Evolutionary conservation across 2,797 vertebrate species (phyloP).

Genomic region (Cygnus olor): DNA sequence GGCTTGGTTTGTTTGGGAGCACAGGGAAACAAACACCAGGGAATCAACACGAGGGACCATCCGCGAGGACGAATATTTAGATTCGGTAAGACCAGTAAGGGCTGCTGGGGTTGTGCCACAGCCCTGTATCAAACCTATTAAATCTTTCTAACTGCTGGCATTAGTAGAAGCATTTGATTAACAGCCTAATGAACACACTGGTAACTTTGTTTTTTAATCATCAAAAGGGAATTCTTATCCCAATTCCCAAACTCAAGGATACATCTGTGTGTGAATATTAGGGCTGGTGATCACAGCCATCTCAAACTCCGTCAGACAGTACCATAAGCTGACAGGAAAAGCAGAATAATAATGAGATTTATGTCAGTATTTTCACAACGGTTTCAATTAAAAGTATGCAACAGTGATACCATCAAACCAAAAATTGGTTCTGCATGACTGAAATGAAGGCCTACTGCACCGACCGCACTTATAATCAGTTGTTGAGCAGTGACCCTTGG

Average conservation of each 20-base stretch:
- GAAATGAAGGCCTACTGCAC: conserved; percentile 45
- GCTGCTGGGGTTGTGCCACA: neutral
- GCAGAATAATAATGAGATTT: conserved; percentile 68
- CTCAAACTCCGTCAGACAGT: conserved; percentile 50
- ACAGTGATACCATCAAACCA: conserved; percentile 69
- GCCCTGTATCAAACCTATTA: conserved; percentile 17
- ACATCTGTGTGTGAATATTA: conserved; percentile 16
- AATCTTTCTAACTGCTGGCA: conserved; percentile 45
- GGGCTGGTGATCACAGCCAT: conserved; percentile 35
- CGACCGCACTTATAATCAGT: conserved; percentile 70
- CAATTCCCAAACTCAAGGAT: conserved; percentile 20
- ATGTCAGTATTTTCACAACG: conserved; percentile 58
- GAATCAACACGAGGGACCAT: neutral
- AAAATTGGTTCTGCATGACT: conserved; percentile 75
- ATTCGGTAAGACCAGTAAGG: neutral
- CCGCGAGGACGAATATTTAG: neutral
- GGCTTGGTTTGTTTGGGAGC: neutral
- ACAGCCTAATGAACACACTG: conserved; percentile 41
- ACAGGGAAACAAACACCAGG: neutral
- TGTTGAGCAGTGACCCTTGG: conserved; percentile 69
- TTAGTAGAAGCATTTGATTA: conserved; percentile 48
- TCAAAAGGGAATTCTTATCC: conserved; percentile 42
- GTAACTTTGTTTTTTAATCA: conserved; percentile 47
- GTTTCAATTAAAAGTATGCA: conserved; percentile 75
- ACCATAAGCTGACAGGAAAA: conserved; percentile 45